These are phyloP conservation scores for Bradysia coprophila DNA, from an alignment of 1,140 invertebrate genomes.

Conservation along the genomic window DNA sequence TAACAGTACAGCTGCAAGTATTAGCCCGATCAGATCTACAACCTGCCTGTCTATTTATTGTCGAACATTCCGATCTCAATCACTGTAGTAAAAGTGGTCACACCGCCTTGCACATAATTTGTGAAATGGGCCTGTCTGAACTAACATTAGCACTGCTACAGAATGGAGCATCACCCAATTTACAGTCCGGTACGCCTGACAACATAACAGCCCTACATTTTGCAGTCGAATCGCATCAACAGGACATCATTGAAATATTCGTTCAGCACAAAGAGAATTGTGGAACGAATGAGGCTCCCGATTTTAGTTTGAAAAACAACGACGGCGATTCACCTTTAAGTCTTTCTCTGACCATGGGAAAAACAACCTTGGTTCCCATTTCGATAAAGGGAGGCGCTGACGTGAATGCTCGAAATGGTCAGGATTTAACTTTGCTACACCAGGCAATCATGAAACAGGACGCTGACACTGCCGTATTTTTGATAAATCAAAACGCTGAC, in stretches of 20 bases:
- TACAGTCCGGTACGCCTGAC: conserved; percentile 29
- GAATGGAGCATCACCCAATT: conserved; percentile 46
- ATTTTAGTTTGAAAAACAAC: conserved; percentile 69
- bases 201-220: conserved; percentile 54
- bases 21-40: conserved; percentile 37
- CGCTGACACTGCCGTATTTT: conserved; percentile 58
- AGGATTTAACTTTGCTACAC: conserved; percentile 67
- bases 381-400: conserved; percentile 60
- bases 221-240: conserved; percentile 51
- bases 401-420: conserved; percentile 55
- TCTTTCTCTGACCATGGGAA: conserved; percentile 44
- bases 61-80: conserved; percentile 41
- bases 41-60: conserved; percentile 60
- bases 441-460: conserved; percentile 73
- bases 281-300: conserved; percentile 23
- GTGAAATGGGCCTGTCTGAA: conserved; percentile 41
- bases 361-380: conserved; percentile 43
- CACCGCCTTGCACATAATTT: conserved; percentile 59
- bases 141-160: conserved; percentile 43
- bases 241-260: conserved; percentile 48
- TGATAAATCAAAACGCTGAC: conserved; percentile 79
- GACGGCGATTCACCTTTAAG: conserved; percentile 68
- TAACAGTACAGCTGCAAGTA: conserved; percentile 59
- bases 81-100: conserved; percentile 51
- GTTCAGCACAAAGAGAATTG: conserved; percentile 36